Conservation (phyloP, 1,140 invertebrate species). For the Anoplolepis gracilipes region DNA sequence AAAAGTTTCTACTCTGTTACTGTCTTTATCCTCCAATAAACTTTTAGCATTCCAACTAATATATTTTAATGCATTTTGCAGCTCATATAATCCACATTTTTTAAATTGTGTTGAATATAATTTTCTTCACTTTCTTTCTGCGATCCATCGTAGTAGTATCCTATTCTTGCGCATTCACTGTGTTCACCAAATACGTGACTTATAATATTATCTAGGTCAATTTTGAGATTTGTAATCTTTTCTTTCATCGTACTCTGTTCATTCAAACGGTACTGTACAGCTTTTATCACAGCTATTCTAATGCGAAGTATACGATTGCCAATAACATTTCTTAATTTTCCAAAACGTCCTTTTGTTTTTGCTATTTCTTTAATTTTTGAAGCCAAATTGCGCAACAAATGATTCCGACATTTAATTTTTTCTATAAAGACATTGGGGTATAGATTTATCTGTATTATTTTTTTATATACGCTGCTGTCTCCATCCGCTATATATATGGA, state of each 20-base stretch:
- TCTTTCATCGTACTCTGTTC: background rate
- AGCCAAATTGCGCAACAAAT: background rate
- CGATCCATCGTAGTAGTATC: too few species aligned
- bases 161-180: too few species aligned
- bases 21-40: slow-evolving; percentile 80
- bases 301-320: background rate
- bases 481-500: background rate
- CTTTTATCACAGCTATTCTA: slow-evolving; percentile 14
- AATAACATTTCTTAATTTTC: too few species aligned
- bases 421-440: too few species aligned
- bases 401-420: too few species aligned
- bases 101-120: slow-evolving; percentile 62
- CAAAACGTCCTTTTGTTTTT: slow-evolving; percentile 1
- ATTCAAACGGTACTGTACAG: background rate
- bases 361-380: too few species aligned
- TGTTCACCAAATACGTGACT: too few species aligned
- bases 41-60: slow-evolving; percentile 66
- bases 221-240: background rate
- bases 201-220: too few species aligned
- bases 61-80: slow-evolving; percentile 48
- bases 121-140: too few species aligned
- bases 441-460: too few species aligned
- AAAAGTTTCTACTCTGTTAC: slow-evolving; percentile 79
- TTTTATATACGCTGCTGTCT: too few species aligned
- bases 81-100: slow-evolving; percentile 47